A percentile compares a stretch with the other conserved stretches of the same genome.
These are phyloP conservation scores for Drosophila subquinaria DNA, from an alignment of 2,888 invertebrate genomes.

Conservation along the genomic window DNA sequence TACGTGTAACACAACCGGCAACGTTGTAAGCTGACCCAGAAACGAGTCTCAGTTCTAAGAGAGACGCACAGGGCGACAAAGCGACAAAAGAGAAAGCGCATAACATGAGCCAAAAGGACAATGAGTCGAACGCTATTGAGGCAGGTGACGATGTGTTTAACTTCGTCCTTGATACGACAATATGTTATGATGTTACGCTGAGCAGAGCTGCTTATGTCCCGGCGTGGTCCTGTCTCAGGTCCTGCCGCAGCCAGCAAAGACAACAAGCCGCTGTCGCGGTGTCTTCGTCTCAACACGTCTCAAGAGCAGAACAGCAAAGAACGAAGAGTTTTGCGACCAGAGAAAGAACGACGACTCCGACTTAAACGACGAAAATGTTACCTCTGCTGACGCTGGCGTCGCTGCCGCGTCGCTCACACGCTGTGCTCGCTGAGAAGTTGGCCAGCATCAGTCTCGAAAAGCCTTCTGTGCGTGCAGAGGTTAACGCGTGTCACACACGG, in stretches of 20 bases:
- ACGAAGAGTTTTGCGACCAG: constrained; percentile 55
- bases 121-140: constrained; percentile 40
- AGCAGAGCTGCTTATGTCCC: constrained; percentile 34
- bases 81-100: constrained; percentile 66
- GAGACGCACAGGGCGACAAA: constrained; percentile 59
- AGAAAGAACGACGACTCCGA: constrained; percentile 18
- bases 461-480: constrained; percentile 80
- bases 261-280: constrained; percentile 28
- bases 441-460: constrained; percentile 75
- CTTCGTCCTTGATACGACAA: constrained; percentile 82
- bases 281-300: constrained; percentile 58
- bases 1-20: constrained; percentile 23
- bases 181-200: constrained; percentile 60
- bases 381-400: constrained; percentile 33
- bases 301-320: constrained; percentile 2
- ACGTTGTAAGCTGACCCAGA: constrained; percentile 51
- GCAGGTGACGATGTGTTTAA: constrained; percentile 72
- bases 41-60: constrained; percentile 44
- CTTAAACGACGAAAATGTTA: constrained; percentile 28
- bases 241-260: constrained; percentile 38
- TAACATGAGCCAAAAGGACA: constrained; percentile 16
- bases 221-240: constrained; percentile 18
- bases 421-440: constrained; percentile 45
- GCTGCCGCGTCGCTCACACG: constrained; percentile 33
- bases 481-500: constrained; percentile 69